These are phyloP conservation scores for Trematomus loennbergii DNA, from an alignment of 2,113 vertebrate species.

Conservation along the genomic window DNA sequence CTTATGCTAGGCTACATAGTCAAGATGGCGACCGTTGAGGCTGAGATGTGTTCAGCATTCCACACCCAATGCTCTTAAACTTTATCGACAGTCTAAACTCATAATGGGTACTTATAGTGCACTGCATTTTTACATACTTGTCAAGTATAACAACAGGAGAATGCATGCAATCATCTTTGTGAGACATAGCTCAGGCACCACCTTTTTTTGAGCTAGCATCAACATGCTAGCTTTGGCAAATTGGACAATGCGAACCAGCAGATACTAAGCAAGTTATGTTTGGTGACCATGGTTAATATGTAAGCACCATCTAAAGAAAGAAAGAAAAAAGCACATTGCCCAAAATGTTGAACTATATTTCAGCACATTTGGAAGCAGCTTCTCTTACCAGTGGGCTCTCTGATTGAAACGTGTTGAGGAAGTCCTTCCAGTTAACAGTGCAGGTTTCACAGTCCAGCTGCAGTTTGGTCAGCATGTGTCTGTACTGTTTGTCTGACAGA, in stretches of 20 bases:
- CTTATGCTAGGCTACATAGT: too few relatives aligned
- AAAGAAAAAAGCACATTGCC: too few relatives aligned
- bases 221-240: neutral
- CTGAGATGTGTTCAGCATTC: too few relatives aligned
- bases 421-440: conserved; percentile 78
- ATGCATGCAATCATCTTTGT: neutral
- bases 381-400: conserved; percentile 71
- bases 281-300: too few relatives aligned
- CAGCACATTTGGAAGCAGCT: neutral
- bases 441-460: conserved; percentile 66
- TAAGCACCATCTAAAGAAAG: too few relatives aligned
- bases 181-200: neutral
- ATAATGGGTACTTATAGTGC: too few relatives aligned
- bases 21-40: too few relatives aligned
- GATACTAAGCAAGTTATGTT: neutral
- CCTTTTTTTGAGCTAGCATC: neutral
- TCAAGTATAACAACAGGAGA: too few relatives aligned
- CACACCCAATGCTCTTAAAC: too few relatives aligned
- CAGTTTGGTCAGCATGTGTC: conserved; percentile 78
- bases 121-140: too few relatives aligned
- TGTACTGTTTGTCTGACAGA: conserved; percentile 79
- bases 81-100: too few relatives aligned
- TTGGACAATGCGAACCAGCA: neutral
- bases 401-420: conserved; percentile 76
- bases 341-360: neutral